phyloP scores from a whole-genome alignment of 2,113 vertebrate species.

The Epinephelus moara region DNA sequence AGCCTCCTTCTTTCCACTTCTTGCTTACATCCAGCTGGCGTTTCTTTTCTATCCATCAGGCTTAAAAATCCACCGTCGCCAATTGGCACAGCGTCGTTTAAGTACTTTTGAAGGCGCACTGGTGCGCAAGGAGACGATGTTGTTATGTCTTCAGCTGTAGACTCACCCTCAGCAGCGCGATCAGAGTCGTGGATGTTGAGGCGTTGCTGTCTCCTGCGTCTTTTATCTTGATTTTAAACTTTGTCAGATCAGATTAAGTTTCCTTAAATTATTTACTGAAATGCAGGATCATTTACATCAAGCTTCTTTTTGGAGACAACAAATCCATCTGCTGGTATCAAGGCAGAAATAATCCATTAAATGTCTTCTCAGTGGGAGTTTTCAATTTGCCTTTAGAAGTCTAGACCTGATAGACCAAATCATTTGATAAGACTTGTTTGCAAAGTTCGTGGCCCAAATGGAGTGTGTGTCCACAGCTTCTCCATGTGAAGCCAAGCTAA shows the following conservation, averaged over 20 bases:
- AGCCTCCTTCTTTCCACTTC: not conserved
- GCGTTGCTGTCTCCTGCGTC: constrained; percentile 7
- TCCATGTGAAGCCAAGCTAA: not conserved
- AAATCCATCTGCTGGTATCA: not conserved
- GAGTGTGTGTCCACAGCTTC: not conserved
- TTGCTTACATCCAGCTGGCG: not conserved
- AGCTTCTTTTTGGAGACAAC: not conserved
- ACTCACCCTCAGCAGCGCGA: constrained; percentile 6
- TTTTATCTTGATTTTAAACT: constrained; percentile 21
- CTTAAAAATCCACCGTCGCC: constrained; percentile 14
- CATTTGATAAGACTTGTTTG: constrained; percentile 15
- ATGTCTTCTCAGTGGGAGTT: not conserved
- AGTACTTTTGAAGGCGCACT: constrained; percentile 14
- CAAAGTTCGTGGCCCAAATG: constrained; percentile 8
- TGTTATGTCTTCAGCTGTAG: not conserved
- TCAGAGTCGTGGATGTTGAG: constrained; percentile 15
- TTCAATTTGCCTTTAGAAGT: not conserved
- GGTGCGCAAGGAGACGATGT: not conserved
- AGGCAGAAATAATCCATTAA: not conserved
- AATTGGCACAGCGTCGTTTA: not conserved
- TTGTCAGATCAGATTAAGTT: constrained; percentile 6
- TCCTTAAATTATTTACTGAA: not conserved
- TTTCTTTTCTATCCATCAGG: not conserved
- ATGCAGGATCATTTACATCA: not conserved
- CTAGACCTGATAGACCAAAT: not conserved